Evolutionary conservation across 2,797 vertebrate genomes (phyloP).

Genomic region (Cuniculus paca): DNA sequence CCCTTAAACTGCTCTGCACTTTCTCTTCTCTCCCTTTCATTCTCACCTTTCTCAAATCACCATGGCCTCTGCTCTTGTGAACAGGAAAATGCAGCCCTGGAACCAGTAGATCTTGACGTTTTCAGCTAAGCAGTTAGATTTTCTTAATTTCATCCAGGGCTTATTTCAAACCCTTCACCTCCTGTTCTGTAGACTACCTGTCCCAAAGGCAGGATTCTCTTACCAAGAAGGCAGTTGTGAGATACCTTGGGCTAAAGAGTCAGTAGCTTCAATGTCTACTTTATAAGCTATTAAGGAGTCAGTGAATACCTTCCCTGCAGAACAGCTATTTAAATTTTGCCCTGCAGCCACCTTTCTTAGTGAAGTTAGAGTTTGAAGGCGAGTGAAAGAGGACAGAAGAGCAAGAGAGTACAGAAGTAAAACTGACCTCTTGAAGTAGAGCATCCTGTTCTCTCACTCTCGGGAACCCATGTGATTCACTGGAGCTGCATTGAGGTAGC

Average conservation of each 20-base stretch:
- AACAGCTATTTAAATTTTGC: constrained; percentile 63
- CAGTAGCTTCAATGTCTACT: constrained; percentile 37
- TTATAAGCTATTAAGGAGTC: constrained; percentile 56
- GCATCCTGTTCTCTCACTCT: neutral
- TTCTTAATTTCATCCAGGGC: constrained; percentile 46
- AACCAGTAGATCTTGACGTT: constrained; percentile 39
- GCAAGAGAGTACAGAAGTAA: neutral
- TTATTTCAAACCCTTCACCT: constrained; percentile 43
- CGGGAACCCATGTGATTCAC: neutral
- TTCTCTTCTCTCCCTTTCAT: neutral
- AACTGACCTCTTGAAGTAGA: neutral
- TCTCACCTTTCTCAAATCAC: neutral
- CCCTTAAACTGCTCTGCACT: neutral
- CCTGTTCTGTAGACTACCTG: neutral
- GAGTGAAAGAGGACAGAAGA: constrained; percentile 18
- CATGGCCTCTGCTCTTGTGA: constrained; percentile 1
- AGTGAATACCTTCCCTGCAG: constrained; percentile 32
- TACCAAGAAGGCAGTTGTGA: constrained; percentile 7
- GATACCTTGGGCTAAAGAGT: constrained; percentile 8
- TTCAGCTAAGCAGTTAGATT: constrained; percentile 35
- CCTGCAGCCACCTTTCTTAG: constrained; percentile 43
- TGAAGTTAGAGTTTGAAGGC: constrained; percentile 32
- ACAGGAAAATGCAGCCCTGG: neutral
- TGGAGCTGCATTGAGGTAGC: neutral
- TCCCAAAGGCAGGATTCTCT: constrained; percentile 33